Evolutionary conservation across 2,113 vertebrate genomes (phyloP).

Genomic region (Notothenia rossii): DNA sequence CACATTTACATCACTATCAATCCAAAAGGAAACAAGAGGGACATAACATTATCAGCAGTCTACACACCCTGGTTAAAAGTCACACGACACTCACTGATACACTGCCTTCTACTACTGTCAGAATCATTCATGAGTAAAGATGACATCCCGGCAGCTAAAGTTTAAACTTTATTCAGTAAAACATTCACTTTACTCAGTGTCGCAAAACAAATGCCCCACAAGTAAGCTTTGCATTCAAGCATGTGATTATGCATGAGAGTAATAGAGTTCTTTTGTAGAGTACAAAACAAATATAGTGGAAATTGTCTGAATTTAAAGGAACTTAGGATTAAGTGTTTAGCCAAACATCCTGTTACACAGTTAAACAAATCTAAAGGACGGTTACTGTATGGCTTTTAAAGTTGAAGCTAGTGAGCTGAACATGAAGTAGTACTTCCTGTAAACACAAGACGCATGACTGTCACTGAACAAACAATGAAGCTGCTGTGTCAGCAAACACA

Average conservation of each 20-base stretch:
- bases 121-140: background rate
- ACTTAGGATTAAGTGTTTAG: background rate
- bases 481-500: slow-evolving; percentile 41
- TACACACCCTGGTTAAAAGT: slow-evolving; percentile 33
- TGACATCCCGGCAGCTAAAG: background rate
- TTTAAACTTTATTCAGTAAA: slow-evolving; percentile 12
- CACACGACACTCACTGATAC: background rate
- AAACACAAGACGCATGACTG: slow-evolving; percentile 21
- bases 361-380: background rate
- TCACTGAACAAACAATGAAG: slow-evolving; percentile 6
- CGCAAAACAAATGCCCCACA: background rate
- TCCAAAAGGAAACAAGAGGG: background rate
- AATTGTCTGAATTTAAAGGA: background rate
- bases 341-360: slow-evolving; percentile 14
- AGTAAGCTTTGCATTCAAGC: background rate
- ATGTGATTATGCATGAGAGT: background rate
- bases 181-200: slow-evolving; percentile 18
- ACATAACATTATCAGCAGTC: slow-evolving; percentile 32
- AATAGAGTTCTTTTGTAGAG: background rate
- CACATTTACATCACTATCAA: slow-evolving; percentile 46
- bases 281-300: too few species aligned
- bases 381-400: slow-evolving; percentile 27
- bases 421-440: slow-evolving; percentile 59
- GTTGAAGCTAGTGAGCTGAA: slow-evolving; percentile 55
- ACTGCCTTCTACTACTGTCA: slow-evolving; percentile 21